Evolutionary conservation across 2,113 vertebrate species (phyloP), one percentile per base, ranked within the genome.

Genomic region (Myrmecophaga tridactyla): DNA sequence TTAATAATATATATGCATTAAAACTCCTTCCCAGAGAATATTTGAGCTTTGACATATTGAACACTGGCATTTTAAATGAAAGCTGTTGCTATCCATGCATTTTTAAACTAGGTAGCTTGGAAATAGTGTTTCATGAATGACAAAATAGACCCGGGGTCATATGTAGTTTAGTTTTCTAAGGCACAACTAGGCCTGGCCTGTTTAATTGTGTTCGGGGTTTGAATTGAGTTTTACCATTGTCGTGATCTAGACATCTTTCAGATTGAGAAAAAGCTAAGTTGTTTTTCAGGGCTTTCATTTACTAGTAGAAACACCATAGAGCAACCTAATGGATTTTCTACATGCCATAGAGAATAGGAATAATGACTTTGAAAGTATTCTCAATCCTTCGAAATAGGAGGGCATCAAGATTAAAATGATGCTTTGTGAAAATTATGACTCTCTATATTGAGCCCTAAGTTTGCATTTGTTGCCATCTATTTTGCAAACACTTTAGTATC

Each of bases 1-100:
- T 98, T 96, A 98, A 98, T 98, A 98, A 98, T 98, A 97, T 83
- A 98, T 97, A 87, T 4, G 14, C 96, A 95, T 97, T 98, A 98
- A 98, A 97, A 67, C 89, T 86, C 70, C 96, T 97, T 98, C 97
- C 96, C 90, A 96, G 94, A 97, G 98, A 98, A 97, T 97, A 96
- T 98, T 98, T 98, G 98, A 98, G 96, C 97, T 98, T 83, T 98
- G 97, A 98, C 96, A 94, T 98, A 98, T 92, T 48, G 97, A 98
- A 96, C 96, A 97, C 96, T 96, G 97, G 97, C 96, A 86, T 94
- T 97, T 96, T 98, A 98, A 98, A 97, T 98, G 97, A 98, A 98
- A 97, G 95, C 96, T 96, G 72, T 96, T 97, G 94, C 97, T 96
- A 97, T 95, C 86, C 67, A 89, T 95, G 95, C 85, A 85, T 94